A percentile compares a stretch with the other conserved stretches of the same genome.
phyloP scores from a whole-genome alignment of 2,888 invertebrate genomes.

The Smittia aterrima region DNA sequence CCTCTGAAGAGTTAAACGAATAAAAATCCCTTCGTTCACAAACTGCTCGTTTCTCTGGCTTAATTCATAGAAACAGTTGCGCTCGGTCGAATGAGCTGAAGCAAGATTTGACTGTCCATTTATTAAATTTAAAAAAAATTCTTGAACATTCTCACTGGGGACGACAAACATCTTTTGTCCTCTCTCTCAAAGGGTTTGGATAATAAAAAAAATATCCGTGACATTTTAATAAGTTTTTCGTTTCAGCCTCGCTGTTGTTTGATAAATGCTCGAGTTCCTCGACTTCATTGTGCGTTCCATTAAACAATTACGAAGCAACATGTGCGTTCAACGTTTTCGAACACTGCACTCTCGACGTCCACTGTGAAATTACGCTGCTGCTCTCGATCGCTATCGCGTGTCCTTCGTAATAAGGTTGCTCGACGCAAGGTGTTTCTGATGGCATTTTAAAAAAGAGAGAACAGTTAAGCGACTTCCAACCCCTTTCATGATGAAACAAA shows the following conservation, averaged over 20 bases:
- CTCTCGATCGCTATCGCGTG: constrained; percentile 37
- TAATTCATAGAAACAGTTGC: constrained; percentile 3
- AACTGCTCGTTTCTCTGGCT: no score
- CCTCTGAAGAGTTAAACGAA: no score
- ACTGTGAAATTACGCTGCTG: constrained; percentile 5
- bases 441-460: not conserved
- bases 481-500: constrained; percentile 19
- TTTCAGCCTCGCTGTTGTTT: not conserved
- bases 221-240: constrained; percentile 40
- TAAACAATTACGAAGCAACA: constrained; percentile 29
- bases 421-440: constrained; percentile 41
- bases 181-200: constrained; percentile 12
- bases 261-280: constrained; percentile 24
- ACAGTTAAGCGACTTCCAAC: not conserved
- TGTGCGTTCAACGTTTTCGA: constrained; percentile 34
- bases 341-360: constrained; percentile 16
- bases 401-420: constrained; percentile 28
- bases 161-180: not conserved
- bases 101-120: not conserved
- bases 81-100: not conserved
- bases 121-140: not conserved
- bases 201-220: constrained; percentile 34
- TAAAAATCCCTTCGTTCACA: no score
- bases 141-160: not conserved
- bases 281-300: constrained; percentile 16